phyloP scores from a whole-genome alignment of 2,888 invertebrate genomes.

The Chouioia cunea region DNA sequence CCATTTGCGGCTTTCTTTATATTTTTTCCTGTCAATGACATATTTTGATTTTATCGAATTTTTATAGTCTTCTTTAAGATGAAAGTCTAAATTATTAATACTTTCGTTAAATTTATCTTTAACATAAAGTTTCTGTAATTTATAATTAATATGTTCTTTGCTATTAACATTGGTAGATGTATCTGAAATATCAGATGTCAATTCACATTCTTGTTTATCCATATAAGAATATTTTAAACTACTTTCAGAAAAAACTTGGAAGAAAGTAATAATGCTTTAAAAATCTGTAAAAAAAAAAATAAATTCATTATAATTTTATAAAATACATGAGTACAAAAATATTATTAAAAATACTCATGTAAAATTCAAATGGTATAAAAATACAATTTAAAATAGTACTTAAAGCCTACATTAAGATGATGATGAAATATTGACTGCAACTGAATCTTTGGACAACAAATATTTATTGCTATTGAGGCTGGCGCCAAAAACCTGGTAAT shows the following conservation, averaged over 20 bases:
- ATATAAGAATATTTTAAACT: constrained; percentile 32
- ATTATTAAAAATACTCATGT: too few species aligned
- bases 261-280: constrained; percentile 24
- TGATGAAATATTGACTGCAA: constrained; percentile 51
- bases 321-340: constrained; percentile 2
- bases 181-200: constrained; percentile 43
- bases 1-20: constrained; percentile 61
- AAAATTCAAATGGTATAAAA: constrained; percentile 30
- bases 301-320: background rate
- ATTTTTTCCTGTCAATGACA: constrained; percentile 52
- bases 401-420: constrained; percentile 57
- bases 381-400: constrained; percentile 41
- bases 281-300: constrained; percentile 28
- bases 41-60: constrained; percentile 41
- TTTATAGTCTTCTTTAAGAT: constrained; percentile 36
- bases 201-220: constrained; percentile 34
- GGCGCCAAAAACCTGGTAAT: constrained; percentile 56
- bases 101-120: constrained; percentile 34
- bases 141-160: constrained; percentile 25
- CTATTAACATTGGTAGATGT: constrained; percentile 28
- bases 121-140: constrained; percentile 35
- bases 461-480: constrained; percentile 56
- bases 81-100: constrained; percentile 45
- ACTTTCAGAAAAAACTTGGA: constrained; percentile 22
- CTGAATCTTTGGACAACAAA: constrained; percentile 56